phyloP scores from a whole-genome alignment of 2,888 invertebrate species.

The Ptychoptera contaminata region DNA sequence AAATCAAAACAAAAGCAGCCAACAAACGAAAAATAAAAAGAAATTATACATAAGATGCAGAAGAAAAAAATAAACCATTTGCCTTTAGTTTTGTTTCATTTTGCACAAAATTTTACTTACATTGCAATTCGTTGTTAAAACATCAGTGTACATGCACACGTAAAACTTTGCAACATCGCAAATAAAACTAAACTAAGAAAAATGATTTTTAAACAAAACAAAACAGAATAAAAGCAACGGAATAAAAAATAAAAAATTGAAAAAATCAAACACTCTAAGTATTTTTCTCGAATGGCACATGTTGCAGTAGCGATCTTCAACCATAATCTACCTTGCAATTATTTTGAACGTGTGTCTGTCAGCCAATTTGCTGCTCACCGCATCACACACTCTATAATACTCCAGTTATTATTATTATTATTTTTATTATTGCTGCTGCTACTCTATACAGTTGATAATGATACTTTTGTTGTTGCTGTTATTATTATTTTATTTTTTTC shows the following conservation, averaged over 20 bases:
- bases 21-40: too few relatives aligned
- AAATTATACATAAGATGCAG: too few relatives aligned
- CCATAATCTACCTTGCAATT: slow-evolving; percentile 6
- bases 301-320: slow-evolving; percentile 5
- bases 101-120: not conserved
- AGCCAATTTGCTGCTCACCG: slow-evolving; percentile 1
- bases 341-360: slow-evolving; percentile 6
- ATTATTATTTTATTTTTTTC: too few relatives aligned
- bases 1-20: too few relatives aligned
- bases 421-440: too few relatives aligned
- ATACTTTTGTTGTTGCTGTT: too few relatives aligned
- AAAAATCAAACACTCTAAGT: not conserved
- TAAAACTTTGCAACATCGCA: not conserved
- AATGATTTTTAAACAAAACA: not conserved
- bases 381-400: too few relatives aligned
- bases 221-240: not conserved
- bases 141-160: not conserved
- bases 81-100: not conserved
- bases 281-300: slow-evolving; percentile 6
- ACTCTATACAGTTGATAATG: too few relatives aligned
- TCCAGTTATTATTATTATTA: too few relatives aligned
- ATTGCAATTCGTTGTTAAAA: not conserved
- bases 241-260: not conserved
- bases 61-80: not conserved
- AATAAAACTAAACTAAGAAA: not conserved